phyloP scores from a whole-genome alignment of 2,797 vertebrate genomes.

The Arctocebus calabarensis region DNA sequence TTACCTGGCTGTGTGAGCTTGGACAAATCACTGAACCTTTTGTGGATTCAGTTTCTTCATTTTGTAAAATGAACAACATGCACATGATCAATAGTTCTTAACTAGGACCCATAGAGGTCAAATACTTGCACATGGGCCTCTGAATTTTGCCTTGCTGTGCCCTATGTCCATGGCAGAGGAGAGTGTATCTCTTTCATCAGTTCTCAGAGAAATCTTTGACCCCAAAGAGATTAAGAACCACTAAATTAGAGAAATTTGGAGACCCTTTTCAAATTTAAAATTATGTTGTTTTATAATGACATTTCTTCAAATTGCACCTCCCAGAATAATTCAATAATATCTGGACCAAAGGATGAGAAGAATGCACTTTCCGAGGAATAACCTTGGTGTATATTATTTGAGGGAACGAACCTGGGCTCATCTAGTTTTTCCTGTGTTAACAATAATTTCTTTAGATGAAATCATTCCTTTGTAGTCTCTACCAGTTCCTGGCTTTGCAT shows the following conservation, averaged over 20 bases:
- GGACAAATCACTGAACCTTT: not conserved
- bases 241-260: not conserved
- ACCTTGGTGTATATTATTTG: not conserved
- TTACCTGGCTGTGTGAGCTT: not conserved
- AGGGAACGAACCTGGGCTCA: not conserved
- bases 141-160: not conserved
- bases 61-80: slow-evolving; percentile 17
- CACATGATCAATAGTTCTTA: not conserved
- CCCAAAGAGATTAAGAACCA: not conserved
- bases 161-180: not conserved
- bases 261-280: not conserved
- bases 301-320: not conserved
- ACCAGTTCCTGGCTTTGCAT: not conserved
- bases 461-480: slow-evolving; percentile 20
- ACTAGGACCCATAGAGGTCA: not conserved
- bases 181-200: not conserved
- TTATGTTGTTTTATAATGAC: not conserved
- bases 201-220: not conserved
- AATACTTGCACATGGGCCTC: not conserved
- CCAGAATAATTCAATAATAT: not conserved
- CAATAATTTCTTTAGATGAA: slow-evolving; percentile 25
- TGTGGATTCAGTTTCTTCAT: not conserved
- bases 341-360: not conserved
- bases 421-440: not conserved
- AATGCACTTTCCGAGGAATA: not conserved